Percentiles rank a stretch among this genome's conserved stretches.
These are phyloP conservation scores for Mesoligia furuncula DNA, from an alignment of 2,888 invertebrate species.

Conservation along the genomic window DNA sequence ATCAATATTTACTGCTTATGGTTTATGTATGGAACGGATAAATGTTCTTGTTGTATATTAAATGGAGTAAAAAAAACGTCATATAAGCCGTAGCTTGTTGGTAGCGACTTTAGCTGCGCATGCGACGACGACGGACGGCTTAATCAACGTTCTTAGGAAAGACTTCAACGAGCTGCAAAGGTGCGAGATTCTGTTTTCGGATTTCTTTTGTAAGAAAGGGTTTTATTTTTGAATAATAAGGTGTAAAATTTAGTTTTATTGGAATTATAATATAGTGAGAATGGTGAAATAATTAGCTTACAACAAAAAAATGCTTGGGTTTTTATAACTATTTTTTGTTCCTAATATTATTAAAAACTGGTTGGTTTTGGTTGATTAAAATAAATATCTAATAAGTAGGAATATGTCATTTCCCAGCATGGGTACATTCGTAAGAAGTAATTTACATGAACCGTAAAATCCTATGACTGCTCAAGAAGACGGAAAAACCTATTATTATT, in stretches of 20 bases:
- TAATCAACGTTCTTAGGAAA: constrained; percentile 64
- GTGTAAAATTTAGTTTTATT: not conserved
- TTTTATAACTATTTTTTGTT: not conserved
- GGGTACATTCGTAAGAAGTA: not conserved
- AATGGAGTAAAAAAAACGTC: constrained; percentile 42
- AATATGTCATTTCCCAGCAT: not conserved
- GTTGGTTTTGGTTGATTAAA: not conserved
- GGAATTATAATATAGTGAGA: not conserved
- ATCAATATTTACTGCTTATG: constrained; percentile 65
- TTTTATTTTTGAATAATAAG: not conserved
- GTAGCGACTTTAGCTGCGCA: constrained; percentile 31
- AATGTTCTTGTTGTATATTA: constrained; percentile 30
- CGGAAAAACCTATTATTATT: constrained; percentile 23
- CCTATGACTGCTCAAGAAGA: constrained; percentile 11
- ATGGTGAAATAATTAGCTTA: not conserved
- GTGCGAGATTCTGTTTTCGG: not conserved
- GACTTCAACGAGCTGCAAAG: constrained; percentile 68
- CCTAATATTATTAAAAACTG: not conserved
- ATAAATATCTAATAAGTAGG: not conserved
- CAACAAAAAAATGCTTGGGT: not conserved
- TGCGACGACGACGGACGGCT: constrained; percentile 29
- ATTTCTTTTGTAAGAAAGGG: not conserved
- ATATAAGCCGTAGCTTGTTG: constrained; percentile 5
- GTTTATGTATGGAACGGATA: constrained; percentile 56
- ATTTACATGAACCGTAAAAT: constrained; percentile 26